Evolutionary conservation across 1,140 invertebrate genomes (phyloP), one percentile per base, ranked within the genome.

Genomic region (Habropoda laboriosa): DNA sequence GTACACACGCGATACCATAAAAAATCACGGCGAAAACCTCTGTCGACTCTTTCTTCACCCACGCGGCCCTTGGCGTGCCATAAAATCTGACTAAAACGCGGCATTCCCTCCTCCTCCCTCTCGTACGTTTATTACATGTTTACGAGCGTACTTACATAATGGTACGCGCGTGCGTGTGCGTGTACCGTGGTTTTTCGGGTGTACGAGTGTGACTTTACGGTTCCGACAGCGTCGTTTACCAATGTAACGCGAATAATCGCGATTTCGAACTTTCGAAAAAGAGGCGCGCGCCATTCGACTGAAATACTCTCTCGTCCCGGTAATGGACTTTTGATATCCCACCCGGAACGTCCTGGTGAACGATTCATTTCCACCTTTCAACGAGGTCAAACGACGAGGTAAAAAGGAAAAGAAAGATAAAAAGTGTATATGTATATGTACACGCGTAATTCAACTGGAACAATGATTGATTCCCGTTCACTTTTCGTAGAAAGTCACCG

Each of bases 51-150:
- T n/a, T 16, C 66, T 63, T 58, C 82, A 55, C 83, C 82, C 79
- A 85, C 83, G 83, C 82, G 70, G 1, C n/a, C 51, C 40, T 30
- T 60, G n/a, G n/a, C 38, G 67, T 67, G 73, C 71, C 82, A 67
- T 85, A 85, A 85, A 85, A 82, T 81, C 30, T 55, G 74, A 83
- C 83, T 74, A 81, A 85, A 85, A 85, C 72, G 61, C 53, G 66
- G 51, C 83, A 76, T 76, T 57, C 82, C 55, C 66, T 30, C 53
- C n/a, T n/a, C n/a, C n/a, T n/a, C n/a, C n/a, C n/a, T n/a, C n/a
- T n/a, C n/a, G n/a, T n/a, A 45, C 73, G 70, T 71, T 85, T 85
- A 85, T 81, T 85, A 78, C 73, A 81, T 35, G 58, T 79, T 77
- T 78, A 78, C 68, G 79, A 47, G 55, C 30, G 32, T 78, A 70